Conservation (phyloP, 2,797 vertebrate species). For the Xerus rutilus region DNA sequence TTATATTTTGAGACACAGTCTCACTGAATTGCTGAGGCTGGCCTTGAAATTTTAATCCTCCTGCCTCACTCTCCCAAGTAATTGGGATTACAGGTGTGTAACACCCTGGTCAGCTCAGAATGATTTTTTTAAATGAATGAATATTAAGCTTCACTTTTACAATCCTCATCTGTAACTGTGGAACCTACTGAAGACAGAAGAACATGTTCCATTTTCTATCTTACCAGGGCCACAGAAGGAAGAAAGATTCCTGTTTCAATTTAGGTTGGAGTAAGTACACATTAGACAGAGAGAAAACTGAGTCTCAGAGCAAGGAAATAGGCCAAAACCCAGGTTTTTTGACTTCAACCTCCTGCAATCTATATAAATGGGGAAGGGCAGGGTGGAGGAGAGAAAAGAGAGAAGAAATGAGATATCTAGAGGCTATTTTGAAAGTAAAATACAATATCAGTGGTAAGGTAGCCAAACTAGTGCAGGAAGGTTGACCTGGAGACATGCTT, state of each 20-base stretch:
- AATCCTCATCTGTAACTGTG: not conserved
- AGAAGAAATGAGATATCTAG: not conserved
- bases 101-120: not conserved
- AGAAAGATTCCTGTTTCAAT: not conserved
- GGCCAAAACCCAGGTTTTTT: not conserved
- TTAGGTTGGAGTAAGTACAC: not conserved
- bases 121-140: not conserved
- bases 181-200: not conserved
- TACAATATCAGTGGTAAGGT: not conserved
- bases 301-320: not conserved
- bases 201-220: not conserved
- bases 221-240: not conserved
- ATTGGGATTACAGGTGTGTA: too few species aligned
- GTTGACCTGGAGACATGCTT: not conserved
- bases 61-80: too few species aligned
- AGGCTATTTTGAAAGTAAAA: slow-evolving; percentile 12
- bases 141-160: not conserved
- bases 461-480: not conserved
- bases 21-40: too few species aligned
- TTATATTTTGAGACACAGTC: too few species aligned
- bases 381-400: not conserved
- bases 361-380: not conserved
- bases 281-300: not conserved
- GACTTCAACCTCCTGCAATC: not conserved
- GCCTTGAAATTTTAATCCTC: too few species aligned